phyloP scores from a whole-genome alignment of 1,140 invertebrate genomes.

The Orius insidiosus region DNA sequence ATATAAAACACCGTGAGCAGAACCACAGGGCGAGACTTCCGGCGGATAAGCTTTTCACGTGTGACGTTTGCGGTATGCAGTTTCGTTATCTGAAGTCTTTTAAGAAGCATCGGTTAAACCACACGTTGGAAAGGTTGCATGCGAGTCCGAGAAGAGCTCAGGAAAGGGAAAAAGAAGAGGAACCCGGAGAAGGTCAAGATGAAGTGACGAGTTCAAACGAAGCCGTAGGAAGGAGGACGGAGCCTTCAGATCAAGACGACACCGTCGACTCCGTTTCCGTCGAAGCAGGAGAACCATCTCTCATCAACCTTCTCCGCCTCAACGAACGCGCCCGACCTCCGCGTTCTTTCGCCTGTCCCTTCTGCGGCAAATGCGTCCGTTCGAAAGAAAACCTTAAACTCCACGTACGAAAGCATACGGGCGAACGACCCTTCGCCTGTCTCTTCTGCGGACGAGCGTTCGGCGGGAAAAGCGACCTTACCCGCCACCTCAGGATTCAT shows the following conservation, averaged over 20 bases:
- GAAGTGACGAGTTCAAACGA: slow-evolving; percentile 57
- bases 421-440: slow-evolving; percentile 71
- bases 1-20: slow-evolving; percentile 73
- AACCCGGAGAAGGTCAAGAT: slow-evolving; percentile 30
- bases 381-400: slow-evolving; percentile 76
- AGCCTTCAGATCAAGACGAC: slow-evolving; percentile 41
- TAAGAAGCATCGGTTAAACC: slow-evolving; percentile 73
- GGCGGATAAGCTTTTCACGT: slow-evolving; percentile 74
- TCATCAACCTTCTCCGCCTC: slow-evolving; percentile 40
- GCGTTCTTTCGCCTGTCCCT: slow-evolving; percentile 60
- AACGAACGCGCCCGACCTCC: slow-evolving; percentile 40
- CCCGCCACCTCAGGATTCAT: slow-evolving; percentile 68
- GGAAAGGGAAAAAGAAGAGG: slow-evolving; percentile 16
- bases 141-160: slow-evolving; percentile 12
- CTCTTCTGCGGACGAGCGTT: slow-evolving; percentile 72
- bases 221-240: slow-evolving; percentile 27
- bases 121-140: slow-evolving; percentile 61
- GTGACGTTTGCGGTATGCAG: slow-evolving; percentile 77
- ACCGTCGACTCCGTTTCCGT: slow-evolving; percentile 38
- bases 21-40: slow-evolving; percentile 69
- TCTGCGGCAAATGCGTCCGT: slow-evolving; percentile 73
- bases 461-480: slow-evolving; percentile 70
- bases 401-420: slow-evolving; percentile 76
- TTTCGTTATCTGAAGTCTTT: slow-evolving; percentile 76
- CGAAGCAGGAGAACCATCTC: slow-evolving; percentile 35